Evolutionary conservation across 2,113 vertebrate genomes (phyloP).

Genomic region (Martes martes): DNA sequence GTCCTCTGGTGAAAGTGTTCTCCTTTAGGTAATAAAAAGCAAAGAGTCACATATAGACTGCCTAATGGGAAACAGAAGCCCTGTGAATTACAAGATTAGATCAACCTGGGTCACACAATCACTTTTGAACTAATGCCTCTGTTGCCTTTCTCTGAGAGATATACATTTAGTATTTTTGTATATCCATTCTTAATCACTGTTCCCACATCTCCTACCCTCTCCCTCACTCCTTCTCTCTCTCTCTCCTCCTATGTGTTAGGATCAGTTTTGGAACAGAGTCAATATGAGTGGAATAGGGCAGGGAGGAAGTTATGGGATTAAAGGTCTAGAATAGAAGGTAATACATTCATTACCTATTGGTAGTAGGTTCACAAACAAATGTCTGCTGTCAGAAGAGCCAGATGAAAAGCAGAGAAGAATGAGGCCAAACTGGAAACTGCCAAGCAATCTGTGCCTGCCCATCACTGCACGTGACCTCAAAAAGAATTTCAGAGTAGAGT

Average conservation of each 20-base stretch:
- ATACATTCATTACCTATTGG: background rate
- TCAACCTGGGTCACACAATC: background rate
- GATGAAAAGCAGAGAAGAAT: background rate
- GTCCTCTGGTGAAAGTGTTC: background rate
- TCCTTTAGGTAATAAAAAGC: background rate
- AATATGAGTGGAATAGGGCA: background rate
- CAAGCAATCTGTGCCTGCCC: background rate
- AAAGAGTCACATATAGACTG: background rate
- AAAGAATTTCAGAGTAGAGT: background rate
- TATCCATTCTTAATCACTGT: background rate
- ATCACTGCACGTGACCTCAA: background rate
- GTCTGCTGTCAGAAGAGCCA: background rate
- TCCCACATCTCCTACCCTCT: background rate
- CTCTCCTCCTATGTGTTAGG: background rate
- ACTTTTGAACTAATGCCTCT: background rate
- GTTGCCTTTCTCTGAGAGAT: background rate
- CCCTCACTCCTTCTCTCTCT: background rate
- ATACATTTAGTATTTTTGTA: background rate
- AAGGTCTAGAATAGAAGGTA: background rate
- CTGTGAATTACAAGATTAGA: background rate
- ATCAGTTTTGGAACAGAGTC: background rate
- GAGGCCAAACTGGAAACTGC: background rate
- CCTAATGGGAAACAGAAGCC: background rate
- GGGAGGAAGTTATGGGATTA: background rate
- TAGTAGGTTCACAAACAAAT: background rate